Evolutionary conservation across 2,797 vertebrate species (phyloP).

Genomic region (Choloepus didactylus): DNA sequence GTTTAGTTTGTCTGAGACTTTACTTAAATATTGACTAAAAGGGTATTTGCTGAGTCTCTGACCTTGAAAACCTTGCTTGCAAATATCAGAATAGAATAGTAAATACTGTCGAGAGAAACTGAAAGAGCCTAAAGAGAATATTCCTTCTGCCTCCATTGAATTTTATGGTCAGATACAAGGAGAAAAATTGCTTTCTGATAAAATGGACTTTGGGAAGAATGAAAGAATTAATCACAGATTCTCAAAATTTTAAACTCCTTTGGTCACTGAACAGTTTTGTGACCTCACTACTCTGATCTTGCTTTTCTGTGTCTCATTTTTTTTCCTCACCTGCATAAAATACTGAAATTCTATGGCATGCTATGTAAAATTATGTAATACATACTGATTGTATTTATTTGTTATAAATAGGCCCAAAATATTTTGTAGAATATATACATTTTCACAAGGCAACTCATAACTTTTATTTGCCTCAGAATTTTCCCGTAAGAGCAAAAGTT

Average conservation of each 20-base stretch:
- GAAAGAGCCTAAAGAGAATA: neutral
- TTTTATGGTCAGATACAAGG: slow-evolving; percentile 10
- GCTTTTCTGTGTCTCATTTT: neutral
- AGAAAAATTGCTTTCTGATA: neutral
- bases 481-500: slow-evolving; percentile 36
- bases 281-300: neutral
- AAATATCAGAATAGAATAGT: neutral
- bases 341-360: neutral
- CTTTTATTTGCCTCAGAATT: neutral
- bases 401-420: neutral
- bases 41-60: neutral
- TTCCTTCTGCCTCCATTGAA: neutral
- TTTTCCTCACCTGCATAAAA: neutral
- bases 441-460: slow-evolving; percentile 43
- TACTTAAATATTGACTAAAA: slow-evolving; percentile 5
- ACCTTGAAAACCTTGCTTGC: slow-evolving; percentile 31
- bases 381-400: slow-evolving; percentile 2
- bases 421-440: neutral
- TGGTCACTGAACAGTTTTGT: neutral
- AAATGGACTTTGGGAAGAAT: neutral
- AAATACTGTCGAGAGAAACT: neutral
- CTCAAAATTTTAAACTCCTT: neutral
- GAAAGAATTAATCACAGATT: neutral
- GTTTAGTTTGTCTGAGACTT: neutral
- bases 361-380: neutral